These are phyloP conservation scores for Anoplolepis gracilipes DNA, from an alignment of 1,140 invertebrate genomes.

Conservation along the genomic window DNA sequence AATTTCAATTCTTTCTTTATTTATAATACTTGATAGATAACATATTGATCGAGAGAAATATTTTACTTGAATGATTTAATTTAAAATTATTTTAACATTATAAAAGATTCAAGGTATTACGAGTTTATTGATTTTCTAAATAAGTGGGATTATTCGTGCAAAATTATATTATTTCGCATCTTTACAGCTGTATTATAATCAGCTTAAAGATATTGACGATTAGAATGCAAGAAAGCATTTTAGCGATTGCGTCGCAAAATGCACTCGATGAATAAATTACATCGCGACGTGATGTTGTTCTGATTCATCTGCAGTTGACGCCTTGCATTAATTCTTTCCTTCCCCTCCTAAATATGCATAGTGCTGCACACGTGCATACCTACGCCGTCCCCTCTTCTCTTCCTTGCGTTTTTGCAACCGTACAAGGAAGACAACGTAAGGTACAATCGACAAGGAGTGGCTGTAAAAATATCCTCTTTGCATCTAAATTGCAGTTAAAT, in stretches of 20 bases:
- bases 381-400: neutral
- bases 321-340: constrained; percentile 17
- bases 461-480: constrained; percentile 38
- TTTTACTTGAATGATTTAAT: too few relatives aligned
- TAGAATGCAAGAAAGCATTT: neutral
- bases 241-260: constrained; percentile 28
- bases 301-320: constrained; percentile 49
- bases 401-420: constrained; percentile 28
- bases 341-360: neutral
- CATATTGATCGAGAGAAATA: too few relatives aligned
- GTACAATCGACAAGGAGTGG: constrained; percentile 20
- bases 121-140: neutral
- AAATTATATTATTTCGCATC: too few relatives aligned
- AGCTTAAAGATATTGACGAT: neutral
- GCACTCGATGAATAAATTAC: constrained; percentile 44
- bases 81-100: too few relatives aligned
- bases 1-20: neutral
- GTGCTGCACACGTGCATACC: constrained; percentile 40
- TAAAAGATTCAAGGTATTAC: too few relatives aligned
- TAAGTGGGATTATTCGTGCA: neutral
- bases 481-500: constrained; percentile 43
- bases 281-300: neutral
- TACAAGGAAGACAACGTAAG: constrained; percentile 68
- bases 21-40: neutral
- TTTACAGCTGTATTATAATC: neutral